Base-by-base conservation (phyloP, 2,113 vertebrate genomes). In the Axis porcinus region DNA sequence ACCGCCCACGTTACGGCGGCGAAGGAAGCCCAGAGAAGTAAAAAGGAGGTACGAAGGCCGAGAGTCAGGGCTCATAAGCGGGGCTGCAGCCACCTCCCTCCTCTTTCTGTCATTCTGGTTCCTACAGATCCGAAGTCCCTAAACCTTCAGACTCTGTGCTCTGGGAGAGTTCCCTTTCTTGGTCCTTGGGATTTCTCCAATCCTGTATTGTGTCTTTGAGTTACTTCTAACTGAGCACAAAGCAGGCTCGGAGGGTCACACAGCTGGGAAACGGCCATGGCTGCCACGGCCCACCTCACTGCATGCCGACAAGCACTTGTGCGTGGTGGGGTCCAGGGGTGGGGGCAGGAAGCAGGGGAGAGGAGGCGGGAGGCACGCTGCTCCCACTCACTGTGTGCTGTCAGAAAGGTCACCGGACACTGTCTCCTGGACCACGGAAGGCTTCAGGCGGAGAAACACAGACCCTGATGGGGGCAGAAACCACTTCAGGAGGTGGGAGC, bases 281-380 rank as follows among this genome's bases (percentile, higher is more conserved):
- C 40, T n/a, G 21, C 81, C 7, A 2, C 9, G 7, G 70, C 60
- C 23, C 2, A 3, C 0, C 15, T 16, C 55, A 0, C 50, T 8
- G 19, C 15, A 12, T 1, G 28, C 81, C 1, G 16, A 92, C 16
- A 27, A 58, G 36, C 25, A 52, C 74, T 27, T 4, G 9, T 0
- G 12, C 21, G 27, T 12, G 58, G 50, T 1, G 2, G 36, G 52
- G 62, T 17, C 33, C 33, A 3, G 8, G 30, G 57, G 27, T 2
- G 2, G 14, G 5, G 6, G 27, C 6, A 50, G 19, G 28, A 13
- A 47, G 8, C 4, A 43, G 4, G 33, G 78, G 14, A 23, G 19
- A 40, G 28, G 52, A 11, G 11, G 17, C 0, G 5, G 28, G 55
- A 43, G 52, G 58, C 85, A 52, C 1, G 27, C 28, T 17, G 74